Base-by-base conservation (phyloP, 2,797 vertebrate genomes). In the Manis crassicaudata region DNA sequence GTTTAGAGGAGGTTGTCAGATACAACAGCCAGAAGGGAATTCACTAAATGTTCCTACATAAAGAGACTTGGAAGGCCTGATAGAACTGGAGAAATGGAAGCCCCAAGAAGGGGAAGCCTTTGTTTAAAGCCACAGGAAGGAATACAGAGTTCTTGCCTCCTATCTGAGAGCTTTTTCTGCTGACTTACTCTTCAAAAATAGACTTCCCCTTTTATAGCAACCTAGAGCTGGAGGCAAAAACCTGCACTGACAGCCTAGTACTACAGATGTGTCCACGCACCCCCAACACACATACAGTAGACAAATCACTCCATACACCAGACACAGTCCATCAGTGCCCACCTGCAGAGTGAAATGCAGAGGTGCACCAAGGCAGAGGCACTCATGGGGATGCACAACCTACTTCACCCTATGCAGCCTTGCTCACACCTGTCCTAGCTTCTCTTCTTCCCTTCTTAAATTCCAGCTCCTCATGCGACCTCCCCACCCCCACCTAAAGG, bases 91-190 rank as follows among this genome's bases (percentile, higher is more conserved):
- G 29, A 90, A 91, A 58, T 13, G 4, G 14, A 37, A 91, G 60
- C 11, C 52, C 25, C 56, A 18, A 27, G 32, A 95, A 85, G n/a
- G 10, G 54, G 65, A 70, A 82, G 63, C 10, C 14, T 75, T 91
- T 87, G 50, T 76, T 86, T 70, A 40, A 65, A 93, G 37, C 54
- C 46, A 29, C 13, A 84, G 70, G 54, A 87, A 72, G 20, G 60
- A 95, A 84, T 56, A 25, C 40, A 80, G 46, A 46, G 23, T 85
- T 50, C 27, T n/a, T 82, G 50, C 43, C 58, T 63, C n/a, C 50
- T 85, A 43, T 21, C 21, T 72, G 40, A 84, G 54, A 88, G 23
- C 16, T 96, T 88, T 80, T 77, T 82, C 50, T 35, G 35, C 40
- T 63, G 7, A 88, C 13, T 63, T 77, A 21, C 20, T 80, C 20